These are phyloP conservation scores for Ivindomyrus marchei DNA, from an alignment of 2,113 vertebrate species.

Conservation along the genomic window DNA sequence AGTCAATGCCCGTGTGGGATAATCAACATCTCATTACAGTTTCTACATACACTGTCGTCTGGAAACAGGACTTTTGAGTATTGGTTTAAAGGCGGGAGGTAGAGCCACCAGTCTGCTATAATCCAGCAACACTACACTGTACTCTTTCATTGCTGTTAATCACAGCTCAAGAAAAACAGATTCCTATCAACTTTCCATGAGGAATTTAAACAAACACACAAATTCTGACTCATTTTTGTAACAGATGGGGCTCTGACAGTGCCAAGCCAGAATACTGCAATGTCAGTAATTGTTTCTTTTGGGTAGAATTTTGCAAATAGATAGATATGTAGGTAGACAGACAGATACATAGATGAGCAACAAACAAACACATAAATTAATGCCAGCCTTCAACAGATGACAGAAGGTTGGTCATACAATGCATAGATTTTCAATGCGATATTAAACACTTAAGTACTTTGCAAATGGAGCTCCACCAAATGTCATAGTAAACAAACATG, in stretches of 20 bases:
- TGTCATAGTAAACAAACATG: neutral
- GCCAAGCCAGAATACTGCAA: neutral
- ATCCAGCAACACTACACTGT: neutral
- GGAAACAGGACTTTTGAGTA: neutral
- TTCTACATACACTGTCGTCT: neutral
- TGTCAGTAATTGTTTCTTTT: neutral
- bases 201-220: neutral
- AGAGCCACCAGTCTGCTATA: neutral
- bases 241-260: neutral
- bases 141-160: conserved; percentile 5
- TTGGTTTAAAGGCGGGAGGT: neutral
- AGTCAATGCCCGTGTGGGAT: neutral
- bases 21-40: neutral
- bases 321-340: no score
- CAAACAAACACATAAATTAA: neutral
- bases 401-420: neutral
- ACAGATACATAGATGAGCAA: no score
- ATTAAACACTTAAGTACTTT: neutral
- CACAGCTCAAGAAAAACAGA: neutral
- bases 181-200: conserved; percentile 1
- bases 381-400: neutral
- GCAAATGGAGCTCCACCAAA: neutral
- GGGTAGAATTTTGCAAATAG: neutral
- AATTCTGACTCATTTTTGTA: neutral
- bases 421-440: no score